Evolutionary conservation across 2,113 vertebrate genomes (phyloP), one percentile per base, ranked within the genome.

Genomic region (Okapia johnstoni): DNA sequence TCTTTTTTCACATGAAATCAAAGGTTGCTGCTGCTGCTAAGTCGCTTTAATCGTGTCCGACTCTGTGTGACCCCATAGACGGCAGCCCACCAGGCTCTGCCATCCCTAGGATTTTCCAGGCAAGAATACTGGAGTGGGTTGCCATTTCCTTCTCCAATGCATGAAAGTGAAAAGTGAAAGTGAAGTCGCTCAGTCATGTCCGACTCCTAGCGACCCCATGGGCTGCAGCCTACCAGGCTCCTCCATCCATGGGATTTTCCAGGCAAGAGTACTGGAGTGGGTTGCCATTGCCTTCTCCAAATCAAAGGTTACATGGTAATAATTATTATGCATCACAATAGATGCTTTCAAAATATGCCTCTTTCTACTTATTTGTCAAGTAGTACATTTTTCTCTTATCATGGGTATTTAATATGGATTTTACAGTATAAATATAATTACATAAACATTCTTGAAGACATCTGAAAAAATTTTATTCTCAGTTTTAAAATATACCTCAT

Each of bases 271-370:
- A 40, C 40, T 40, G 40, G 40, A 40, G 40, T 40, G 40, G 40
- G 40, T 40, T 40, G 40, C 40, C 40, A 40, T 40, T 40, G 40
- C 40, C 40, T 40, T 40, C 40, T 40, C 40, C 40, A 55, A 83
- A 84, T 95, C 40, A 70, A 89, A 92, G 85, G 50, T 33, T 83
- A 58, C 19, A 58, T 13, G 85, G 33, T 93, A 92, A 94, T 80
- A 95, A 84, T 84, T 88, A 91, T 80, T 97, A 88, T 93, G 16
- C 57, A 50, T 55, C 77, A 60, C 55, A 88, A 54, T 50, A 7
- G 2, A 81, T 77, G n/a, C 12, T 96, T 97, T 88, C 36, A 96
- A 96, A 95, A 96, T 87, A 73, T 55, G 25, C 5, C 11, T 92
- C 50, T 87, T 84, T 33, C 26, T 85, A 43, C 84, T 91, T 88